Evolutionary conservation across 2,797 vertebrate genomes (phyloP).

Genomic region (Erpetoichthys calabaricus): DNA sequence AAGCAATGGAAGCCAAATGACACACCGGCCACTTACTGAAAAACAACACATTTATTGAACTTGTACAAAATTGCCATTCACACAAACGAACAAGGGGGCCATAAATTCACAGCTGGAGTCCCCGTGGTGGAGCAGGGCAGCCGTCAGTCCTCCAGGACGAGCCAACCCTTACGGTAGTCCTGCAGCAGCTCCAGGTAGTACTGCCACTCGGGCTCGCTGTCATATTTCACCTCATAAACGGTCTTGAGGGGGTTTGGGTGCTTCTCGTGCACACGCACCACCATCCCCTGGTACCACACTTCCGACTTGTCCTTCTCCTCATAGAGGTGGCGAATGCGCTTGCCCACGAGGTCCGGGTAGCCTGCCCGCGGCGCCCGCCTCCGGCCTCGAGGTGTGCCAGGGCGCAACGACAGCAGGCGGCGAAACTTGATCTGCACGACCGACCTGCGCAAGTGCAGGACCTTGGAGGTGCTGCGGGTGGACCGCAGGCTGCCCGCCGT

Average conservation of each 20-base stretch:
- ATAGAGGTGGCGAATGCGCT: slow-evolving; percentile 59
- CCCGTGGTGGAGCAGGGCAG: background rate
- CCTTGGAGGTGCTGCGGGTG: slow-evolving; percentile 24
- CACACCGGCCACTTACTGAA: too few relatives aligned
- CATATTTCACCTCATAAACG: slow-evolving; percentile 63
- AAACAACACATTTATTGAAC: too few relatives aligned
- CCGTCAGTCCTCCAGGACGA: slow-evolving; percentile 50
- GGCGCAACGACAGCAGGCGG: slow-evolving; percentile 42
- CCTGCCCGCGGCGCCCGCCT: slow-evolving; percentile 23
- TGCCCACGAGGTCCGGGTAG: slow-evolving; percentile 63
- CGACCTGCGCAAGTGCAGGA: slow-evolving; percentile 23
- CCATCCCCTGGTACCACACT: slow-evolving; percentile 60
- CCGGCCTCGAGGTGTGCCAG: slow-evolving; percentile 32
- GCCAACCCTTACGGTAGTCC: slow-evolving; percentile 70
- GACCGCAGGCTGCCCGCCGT: slow-evolving; percentile 22
- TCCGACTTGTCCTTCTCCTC: slow-evolving; percentile 65
- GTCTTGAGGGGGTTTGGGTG: slow-evolving; percentile 58
- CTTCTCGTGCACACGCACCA: slow-evolving; percentile 49
- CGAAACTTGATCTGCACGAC: slow-evolving; percentile 51
- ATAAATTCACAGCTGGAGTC: background rate
- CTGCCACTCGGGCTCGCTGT: slow-evolving; percentile 66
- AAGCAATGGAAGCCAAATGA: too few relatives aligned
- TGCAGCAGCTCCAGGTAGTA: slow-evolving; percentile 68
- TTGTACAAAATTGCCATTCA: too few relatives aligned
- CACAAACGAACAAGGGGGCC: too few relatives aligned